Evolutionary conservation across 2,797 vertebrate genomes (phyloP).

Genomic region (Lacerta viridis): DNA sequence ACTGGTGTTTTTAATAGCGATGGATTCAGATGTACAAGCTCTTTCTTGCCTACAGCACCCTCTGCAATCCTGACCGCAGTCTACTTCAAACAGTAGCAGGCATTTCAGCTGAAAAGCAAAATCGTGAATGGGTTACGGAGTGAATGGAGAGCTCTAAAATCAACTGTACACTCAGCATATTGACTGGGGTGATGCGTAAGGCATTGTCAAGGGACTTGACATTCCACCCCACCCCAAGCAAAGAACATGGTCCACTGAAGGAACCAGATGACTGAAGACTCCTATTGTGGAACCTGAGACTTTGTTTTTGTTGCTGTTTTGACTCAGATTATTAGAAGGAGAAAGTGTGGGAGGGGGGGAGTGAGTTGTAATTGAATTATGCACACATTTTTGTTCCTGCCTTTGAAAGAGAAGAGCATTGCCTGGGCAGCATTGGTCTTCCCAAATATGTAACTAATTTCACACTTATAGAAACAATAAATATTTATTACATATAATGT

Average conservation of each 20-base stretch:
- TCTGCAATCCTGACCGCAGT: neutral
- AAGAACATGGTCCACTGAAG: neutral
- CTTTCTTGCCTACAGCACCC: neutral
- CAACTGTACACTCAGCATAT: slow-evolving; percentile 14
- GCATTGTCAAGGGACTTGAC: neutral
- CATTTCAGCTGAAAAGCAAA: slow-evolving; percentile 23
- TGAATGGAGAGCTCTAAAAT: slow-evolving; percentile 1
- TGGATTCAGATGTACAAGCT: neutral
- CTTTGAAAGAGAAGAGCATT: neutral
- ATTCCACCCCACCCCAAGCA: neutral
- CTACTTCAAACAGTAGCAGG: slow-evolving; percentile 5
- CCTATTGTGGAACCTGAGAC: slow-evolving; percentile 28
- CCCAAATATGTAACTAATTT: slow-evolving; percentile 32
- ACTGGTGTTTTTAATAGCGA: slow-evolving; percentile 28
- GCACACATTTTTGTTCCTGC: slow-evolving; percentile 17
- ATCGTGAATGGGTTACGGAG: neutral
- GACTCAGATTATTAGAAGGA: slow-evolving; percentile 16
- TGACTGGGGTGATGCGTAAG: neutral
- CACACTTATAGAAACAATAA: slow-evolving; percentile 33
- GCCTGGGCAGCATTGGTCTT: slow-evolving; percentile 11
- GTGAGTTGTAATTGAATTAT: neutral
- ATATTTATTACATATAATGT: slow-evolving; percentile 6
- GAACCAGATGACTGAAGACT: neutral
- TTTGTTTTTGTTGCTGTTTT: slow-evolving; percentile 10
- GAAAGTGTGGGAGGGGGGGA: neutral